phyloP scores from a whole-genome alignment of 1,140 invertebrate genomes.

The Octopus sinensis region DNA sequence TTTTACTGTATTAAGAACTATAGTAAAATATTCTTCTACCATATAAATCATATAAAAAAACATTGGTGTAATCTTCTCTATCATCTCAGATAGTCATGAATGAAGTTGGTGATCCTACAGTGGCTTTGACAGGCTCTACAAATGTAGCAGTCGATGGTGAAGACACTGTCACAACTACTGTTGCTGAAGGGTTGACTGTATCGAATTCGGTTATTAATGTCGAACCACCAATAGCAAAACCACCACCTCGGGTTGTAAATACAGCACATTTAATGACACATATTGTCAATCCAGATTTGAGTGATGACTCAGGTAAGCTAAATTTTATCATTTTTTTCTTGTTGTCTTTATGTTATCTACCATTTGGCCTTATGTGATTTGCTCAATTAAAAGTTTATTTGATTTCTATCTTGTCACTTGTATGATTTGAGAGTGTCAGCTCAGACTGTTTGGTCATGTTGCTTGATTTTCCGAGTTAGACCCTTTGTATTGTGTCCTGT shows the following conservation, averaged over 20 bases:
- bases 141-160: not conserved
- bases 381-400: too few species aligned
- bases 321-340: not conserved
- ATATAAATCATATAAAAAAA: not conserved
- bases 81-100: constrained; percentile 3
- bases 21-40: too few species aligned
- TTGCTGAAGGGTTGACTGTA: not conserved
- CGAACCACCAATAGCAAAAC: not conserved
- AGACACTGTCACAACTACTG: not conserved
- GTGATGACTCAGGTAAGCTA: constrained; percentile 1
- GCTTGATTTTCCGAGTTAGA: too few species aligned
- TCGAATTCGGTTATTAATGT: not conserved
- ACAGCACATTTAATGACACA: not conserved
- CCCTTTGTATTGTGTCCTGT: too few species aligned
- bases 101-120: constrained; percentile 7
- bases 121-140: not conserved
- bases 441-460: too few species aligned
- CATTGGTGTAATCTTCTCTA: not conserved
- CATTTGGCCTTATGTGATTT: too few species aligned
- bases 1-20: too few species aligned
- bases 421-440: too few species aligned
- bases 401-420: too few species aligned
- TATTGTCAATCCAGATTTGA: not conserved
- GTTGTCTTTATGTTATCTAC: not conserved
- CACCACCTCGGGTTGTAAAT: not conserved